Evolutionary conservation across 2,888 invertebrate species (phyloP).

Genomic region (Drepanosiphum platanoidis): DNA sequence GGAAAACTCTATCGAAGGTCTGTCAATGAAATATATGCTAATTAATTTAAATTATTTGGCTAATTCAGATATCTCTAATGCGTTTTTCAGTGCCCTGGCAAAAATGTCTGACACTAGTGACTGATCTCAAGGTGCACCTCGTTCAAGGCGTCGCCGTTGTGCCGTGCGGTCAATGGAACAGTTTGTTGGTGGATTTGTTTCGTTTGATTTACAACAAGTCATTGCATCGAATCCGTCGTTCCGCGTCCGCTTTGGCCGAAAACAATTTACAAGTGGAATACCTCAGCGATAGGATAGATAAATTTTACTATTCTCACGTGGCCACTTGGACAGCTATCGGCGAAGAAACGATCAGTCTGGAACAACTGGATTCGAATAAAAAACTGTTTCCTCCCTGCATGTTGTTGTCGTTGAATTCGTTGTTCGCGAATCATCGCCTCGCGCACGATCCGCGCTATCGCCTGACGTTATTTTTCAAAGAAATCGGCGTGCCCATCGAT

Average conservation of each 20-base stretch:
- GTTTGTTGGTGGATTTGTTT: conserved; percentile 30
- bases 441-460: conserved; percentile 74
- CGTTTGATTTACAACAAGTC: conserved; percentile 46
- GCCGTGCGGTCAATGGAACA: conserved; percentile 38
- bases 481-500: conserved; percentile 75
- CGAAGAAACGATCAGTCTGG: background rate
- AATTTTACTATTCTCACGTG: conserved; percentile 25
- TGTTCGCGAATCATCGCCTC: conserved; percentile 73
- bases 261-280: conserved; percentile 27
- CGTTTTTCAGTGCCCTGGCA: conserved; percentile 58
- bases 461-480: conserved; percentile 78
- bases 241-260: conserved; percentile 17
- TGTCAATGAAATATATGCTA: conserved; percentile 14
- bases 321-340: conserved; percentile 27
- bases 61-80: conserved; percentile 2
- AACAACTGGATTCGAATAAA: conserved; percentile 63
- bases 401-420: conserved; percentile 71
- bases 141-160: conserved; percentile 41
- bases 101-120: conserved; percentile 38
- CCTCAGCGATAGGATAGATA: conserved; percentile 33
- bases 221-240: conserved; percentile 5
- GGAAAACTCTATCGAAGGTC: conserved; percentile 23
- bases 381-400: conserved; percentile 74
- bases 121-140: conserved; percentile 5
- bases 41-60: background rate